Evolutionary conservation across 2,797 vertebrate genomes (phyloP).

Genomic region (Hemitrygon akajei): DNA sequence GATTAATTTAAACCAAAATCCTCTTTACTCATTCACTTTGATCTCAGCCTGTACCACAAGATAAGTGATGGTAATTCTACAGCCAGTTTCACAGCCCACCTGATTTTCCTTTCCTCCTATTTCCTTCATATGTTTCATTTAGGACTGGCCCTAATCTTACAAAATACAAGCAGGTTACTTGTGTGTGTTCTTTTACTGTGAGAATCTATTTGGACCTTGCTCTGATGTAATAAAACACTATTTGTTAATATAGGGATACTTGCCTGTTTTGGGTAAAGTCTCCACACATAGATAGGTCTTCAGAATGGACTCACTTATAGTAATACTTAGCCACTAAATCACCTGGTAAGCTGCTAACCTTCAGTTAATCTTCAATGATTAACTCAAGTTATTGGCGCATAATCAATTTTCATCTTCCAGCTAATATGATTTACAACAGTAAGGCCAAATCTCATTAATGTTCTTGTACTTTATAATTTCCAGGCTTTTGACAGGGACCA

Average conservation of each 20-base stretch:
- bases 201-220: neutral
- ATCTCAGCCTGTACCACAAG: neutral
- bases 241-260: neutral
- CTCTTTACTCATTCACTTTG: neutral
- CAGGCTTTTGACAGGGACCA: slow-evolving; percentile 32
- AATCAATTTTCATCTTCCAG: neutral
- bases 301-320: neutral
- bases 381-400: neutral
- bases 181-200: neutral
- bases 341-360: neutral
- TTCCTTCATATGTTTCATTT: neutral
- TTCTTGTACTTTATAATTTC: neutral
- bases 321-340: slow-evolving; percentile 17
- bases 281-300: neutral
- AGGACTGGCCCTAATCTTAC: neutral
- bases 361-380: neutral
- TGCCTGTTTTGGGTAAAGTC: neutral
- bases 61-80: neutral
- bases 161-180: neutral
- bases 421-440: neutral
- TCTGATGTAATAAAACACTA: neutral
- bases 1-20: neutral
- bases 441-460: neutral
- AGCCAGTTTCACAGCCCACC: neutral
- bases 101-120: neutral